Evolutionary conservation across 2,888 invertebrate species (phyloP), one percentile per base, ranked within the genome.

Genomic region (Aromia moschata): DNA sequence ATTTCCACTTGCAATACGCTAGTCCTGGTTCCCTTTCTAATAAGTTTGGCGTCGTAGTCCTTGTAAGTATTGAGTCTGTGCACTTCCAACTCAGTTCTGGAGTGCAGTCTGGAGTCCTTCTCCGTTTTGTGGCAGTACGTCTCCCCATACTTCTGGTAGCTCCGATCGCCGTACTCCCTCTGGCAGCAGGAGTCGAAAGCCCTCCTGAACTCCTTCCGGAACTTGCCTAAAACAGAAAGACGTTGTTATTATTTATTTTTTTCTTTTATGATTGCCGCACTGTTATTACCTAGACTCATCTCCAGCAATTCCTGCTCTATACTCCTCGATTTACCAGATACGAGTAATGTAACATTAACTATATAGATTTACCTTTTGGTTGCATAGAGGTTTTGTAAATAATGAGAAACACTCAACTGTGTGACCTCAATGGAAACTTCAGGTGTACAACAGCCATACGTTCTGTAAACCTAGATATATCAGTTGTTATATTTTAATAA

Each of bases 161-260:
- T 46, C 1, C 64, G 18, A n/a, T 60, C 59, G 2, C 18, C 40
- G 12, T 36, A 43, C 11, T 64, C 59, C 10, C 62, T 56, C 45
- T 75, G 75, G 53, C 75, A 76, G 66, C 88, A 88, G 72, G 86
- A 86, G 77, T 86, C 87, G 78, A 89, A 86, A 1, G 89, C 87
- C 66, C 88, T 85, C 68, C 86, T 86, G 77, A 90, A 90, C 75
- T 90, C 90, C 64, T 87, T 84, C 5, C 89, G 86, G 77, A 89
- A 90, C 82, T 90, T 90, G 58, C 89, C 90, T 90, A 85, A 3
- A 58, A 63, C 40, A 59, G 18, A 20, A 40, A 31, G 10, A 31
- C 15, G 14, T 0, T 36, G 14, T 37, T 20, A 38, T 1, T 20
- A 46, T 56, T 45, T 41, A 30, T 11, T 1, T 37, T 16, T 11